A percentile compares a stretch with the other conserved stretches of the same genome.
These are phyloP conservation scores for Aulostomus chinensis DNA, from an alignment of 2,797 vertebrate species.

Conservation along the genomic window DNA sequence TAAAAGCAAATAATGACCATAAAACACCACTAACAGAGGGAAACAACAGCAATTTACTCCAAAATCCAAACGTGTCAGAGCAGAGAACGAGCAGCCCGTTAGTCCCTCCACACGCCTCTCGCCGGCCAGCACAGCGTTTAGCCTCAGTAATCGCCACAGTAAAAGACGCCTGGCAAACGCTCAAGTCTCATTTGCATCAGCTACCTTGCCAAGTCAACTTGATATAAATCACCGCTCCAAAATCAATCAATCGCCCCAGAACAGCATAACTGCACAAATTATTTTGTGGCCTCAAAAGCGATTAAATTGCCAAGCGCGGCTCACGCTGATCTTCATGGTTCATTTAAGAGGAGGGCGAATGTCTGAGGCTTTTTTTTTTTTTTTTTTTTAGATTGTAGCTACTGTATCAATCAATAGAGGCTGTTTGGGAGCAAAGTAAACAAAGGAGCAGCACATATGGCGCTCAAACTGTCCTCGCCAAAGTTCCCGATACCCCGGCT, in stretches of 20 bases:
- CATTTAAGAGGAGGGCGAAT: conserved; percentile 70
- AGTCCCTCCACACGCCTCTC: no score
- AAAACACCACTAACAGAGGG: no score
- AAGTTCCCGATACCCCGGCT: conserved; percentile 35
- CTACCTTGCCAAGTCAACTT: conserved; percentile 61
- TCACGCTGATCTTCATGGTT: conserved; percentile 68
- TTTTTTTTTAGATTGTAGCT: no score
- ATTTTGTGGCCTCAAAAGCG: conserved; percentile 65
- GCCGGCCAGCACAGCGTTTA: no score
- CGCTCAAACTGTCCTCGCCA: conserved; percentile 52
- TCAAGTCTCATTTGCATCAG: conserved; percentile 69
- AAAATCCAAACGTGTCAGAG: no score
- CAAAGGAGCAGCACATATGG: conserved; percentile 72
- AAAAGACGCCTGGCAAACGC: conserved; percentile 61
- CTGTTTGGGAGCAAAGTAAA: conserved; percentile 68
- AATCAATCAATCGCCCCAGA: conserved; percentile 63
- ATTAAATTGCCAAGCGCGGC: conserved; percentile 63
- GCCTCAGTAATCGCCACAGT: conserved; percentile 62
- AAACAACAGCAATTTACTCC: no score
- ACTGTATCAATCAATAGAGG: conserved; percentile 74
- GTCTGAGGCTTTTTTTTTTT: conserved; percentile 62
- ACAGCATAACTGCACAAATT: conserved; percentile 68
- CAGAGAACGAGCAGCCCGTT: no score
- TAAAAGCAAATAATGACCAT: neutral
- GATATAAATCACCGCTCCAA: conserved; percentile 65